Evolutionary conservation across 2,113 vertebrate species (phyloP).

Genomic region (Pollimyrus isidori): DNA sequence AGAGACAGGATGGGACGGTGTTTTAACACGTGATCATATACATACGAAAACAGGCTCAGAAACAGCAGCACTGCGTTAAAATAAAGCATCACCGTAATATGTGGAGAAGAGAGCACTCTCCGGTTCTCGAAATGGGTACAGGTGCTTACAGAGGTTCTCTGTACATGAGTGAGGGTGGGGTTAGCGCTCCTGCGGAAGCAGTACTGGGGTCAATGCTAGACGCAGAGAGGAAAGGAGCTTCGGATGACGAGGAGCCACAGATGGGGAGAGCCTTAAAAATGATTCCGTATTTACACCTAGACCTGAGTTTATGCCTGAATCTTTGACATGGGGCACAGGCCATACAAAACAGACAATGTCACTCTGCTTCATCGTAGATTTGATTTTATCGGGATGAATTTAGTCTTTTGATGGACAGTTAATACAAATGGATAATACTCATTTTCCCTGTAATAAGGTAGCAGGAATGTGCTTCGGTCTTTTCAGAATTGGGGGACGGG

Average conservation of each 20-base stretch:
- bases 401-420: not conserved
- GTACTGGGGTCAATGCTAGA: not conserved
- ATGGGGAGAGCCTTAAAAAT: not conserved
- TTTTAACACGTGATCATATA: not conserved
- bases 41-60: not conserved
- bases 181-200: not conserved
- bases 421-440: not conserved
- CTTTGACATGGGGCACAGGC: not conserved
- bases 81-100: not conserved
- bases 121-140: not conserved
- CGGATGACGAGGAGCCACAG: not conserved
- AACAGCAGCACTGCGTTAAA: constrained; percentile 3
- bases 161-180: not conserved
- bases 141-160: not conserved
- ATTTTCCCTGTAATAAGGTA: not conserved
- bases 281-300: constrained; percentile 1
- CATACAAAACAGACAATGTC: not conserved
- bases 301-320: constrained; percentile 2
- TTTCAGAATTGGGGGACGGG: not conserved
- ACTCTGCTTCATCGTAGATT: not conserved
- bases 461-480: not conserved
- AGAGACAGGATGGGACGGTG: not conserved
- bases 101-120: constrained; percentile 1
- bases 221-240: not conserved
- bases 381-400: not conserved